These are phyloP conservation scores for Cyprinella venusta DNA, from an alignment of 2,797 vertebrate species.

Conservation along the genomic window DNA sequence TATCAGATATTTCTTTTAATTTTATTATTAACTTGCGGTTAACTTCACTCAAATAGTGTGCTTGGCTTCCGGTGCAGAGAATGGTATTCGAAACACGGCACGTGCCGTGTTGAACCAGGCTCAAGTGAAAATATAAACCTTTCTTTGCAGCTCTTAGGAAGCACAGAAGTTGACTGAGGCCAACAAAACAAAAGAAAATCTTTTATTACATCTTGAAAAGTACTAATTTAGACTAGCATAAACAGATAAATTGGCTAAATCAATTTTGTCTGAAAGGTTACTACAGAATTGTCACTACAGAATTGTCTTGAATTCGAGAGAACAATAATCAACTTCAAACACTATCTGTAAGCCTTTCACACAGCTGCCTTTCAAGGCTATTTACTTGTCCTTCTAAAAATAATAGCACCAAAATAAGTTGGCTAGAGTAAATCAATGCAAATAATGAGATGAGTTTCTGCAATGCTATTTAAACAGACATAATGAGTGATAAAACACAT, in stretches of 20 bases:
- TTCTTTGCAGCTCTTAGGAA: background rate
- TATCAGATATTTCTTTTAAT: background rate
- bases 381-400: background rate
- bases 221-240: background rate
- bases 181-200: background rate
- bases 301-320: background rate
- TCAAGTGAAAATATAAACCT: background rate
- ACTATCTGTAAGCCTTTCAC: background rate
- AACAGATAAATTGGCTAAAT: background rate
- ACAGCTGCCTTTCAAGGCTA: background rate
- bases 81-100: too few species aligned
- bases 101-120: background rate
- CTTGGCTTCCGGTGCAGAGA: background rate
- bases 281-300: background rate
- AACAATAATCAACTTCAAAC: background rate
- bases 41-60: too few species aligned
- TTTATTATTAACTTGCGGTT: too few species aligned
- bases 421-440: background rate
- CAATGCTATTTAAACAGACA: background rate
- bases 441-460: background rate
- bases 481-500: constrained; percentile 12
- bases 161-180: background rate
- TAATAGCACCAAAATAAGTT: constrained; percentile 3
- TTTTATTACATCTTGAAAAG: background rate
- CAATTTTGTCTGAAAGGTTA: background rate